These are phyloP conservation scores for Thalassoma bifasciatum DNA, from an alignment of 2,113 vertebrate genomes.

Conservation along the genomic window DNA sequence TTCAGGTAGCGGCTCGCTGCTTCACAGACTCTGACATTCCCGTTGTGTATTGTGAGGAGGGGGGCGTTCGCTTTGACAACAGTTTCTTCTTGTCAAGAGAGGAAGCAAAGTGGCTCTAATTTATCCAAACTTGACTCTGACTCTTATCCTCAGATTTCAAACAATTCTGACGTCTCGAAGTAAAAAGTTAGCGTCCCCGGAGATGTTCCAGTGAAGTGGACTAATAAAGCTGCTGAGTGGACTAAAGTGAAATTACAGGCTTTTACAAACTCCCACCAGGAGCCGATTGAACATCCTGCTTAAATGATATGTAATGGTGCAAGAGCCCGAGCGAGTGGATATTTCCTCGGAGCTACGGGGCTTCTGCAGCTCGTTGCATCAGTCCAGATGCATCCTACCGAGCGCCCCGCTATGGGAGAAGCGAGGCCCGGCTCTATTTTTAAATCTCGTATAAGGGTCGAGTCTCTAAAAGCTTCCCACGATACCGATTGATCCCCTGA, in stretches of 20 bases:
- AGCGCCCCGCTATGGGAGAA: slow-evolving; percentile 60
- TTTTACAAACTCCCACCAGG: slow-evolving; percentile 49
- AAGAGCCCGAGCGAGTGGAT: slow-evolving; percentile 23
- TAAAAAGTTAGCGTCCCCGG: slow-evolving; percentile 10
- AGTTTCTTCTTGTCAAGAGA: slow-evolving; percentile 54
- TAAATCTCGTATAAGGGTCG: slow-evolving; percentile 70
- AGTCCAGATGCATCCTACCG: slow-evolving; percentile 58
- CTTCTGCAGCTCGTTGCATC: slow-evolving; percentile 32
- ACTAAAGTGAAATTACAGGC: slow-evolving; percentile 51
- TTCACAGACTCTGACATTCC: slow-evolving; percentile 74
- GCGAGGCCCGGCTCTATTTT: slow-evolving; percentile 66
- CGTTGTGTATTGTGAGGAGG: slow-evolving; percentile 74
- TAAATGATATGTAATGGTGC: slow-evolving; percentile 30
- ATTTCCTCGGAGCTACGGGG: slow-evolving; percentile 40
- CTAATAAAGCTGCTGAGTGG: slow-evolving; percentile 30
- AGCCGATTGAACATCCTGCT: slow-evolving; percentile 13
- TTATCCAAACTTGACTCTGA: too few species aligned
- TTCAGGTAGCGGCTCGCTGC: slow-evolving; percentile 77
- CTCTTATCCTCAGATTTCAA: too few species aligned
- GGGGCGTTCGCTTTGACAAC: slow-evolving; percentile 66
- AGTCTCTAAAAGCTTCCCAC: slow-evolving; percentile 81
- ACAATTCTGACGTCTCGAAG: neutral
- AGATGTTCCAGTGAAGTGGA: slow-evolving; percentile 31
- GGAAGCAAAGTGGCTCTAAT: slow-evolving; percentile 61
- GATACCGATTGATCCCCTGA: slow-evolving; percentile 78